These are phyloP conservation scores for Sebastes nivosus DNA, from an alignment of 2,797 vertebrate genomes.

Conservation along the genomic window DNA sequence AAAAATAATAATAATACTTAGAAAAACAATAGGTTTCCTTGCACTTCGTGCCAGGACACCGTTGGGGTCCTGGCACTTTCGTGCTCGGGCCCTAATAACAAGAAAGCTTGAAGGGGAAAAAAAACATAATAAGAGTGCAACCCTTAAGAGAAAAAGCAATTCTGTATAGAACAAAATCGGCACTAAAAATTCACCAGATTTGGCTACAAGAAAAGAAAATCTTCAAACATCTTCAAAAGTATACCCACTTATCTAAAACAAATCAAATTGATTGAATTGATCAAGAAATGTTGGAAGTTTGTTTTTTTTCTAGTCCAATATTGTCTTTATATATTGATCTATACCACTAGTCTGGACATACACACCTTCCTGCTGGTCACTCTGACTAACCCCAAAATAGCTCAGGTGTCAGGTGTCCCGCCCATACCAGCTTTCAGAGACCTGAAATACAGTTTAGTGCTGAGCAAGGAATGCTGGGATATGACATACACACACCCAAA, in stretches of 20 bases:
- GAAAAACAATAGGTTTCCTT: too few species aligned
- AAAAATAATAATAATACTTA: too few species aligned
- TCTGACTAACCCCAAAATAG: constrained; percentile 8
- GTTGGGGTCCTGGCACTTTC: too few species aligned
- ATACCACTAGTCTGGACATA: neutral
- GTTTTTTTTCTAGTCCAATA: neutral
- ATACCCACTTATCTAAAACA: neutral
- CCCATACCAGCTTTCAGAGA: too few species aligned
- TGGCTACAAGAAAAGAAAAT: neutral
- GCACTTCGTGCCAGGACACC: too few species aligned
- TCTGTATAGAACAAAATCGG: neutral
- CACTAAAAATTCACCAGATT: neutral
- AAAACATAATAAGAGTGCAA: neutral
- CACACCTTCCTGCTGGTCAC: neutral
- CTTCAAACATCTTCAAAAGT: neutral
- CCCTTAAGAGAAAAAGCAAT: too few species aligned
- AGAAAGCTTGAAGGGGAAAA: neutral
- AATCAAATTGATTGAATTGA: neutral
- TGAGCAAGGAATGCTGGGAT: constrained; percentile 8
- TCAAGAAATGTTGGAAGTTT: neutral
- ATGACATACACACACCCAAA: neutral
- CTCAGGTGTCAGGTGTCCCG: too few species aligned
- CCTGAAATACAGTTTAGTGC: neutral
- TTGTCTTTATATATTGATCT: neutral
- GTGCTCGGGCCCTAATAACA: too few species aligned